These are phyloP conservation scores for Bujurquina vittata DNA, from an alignment of 2,113 vertebrate genomes.

Conservation along the genomic window DNA sequence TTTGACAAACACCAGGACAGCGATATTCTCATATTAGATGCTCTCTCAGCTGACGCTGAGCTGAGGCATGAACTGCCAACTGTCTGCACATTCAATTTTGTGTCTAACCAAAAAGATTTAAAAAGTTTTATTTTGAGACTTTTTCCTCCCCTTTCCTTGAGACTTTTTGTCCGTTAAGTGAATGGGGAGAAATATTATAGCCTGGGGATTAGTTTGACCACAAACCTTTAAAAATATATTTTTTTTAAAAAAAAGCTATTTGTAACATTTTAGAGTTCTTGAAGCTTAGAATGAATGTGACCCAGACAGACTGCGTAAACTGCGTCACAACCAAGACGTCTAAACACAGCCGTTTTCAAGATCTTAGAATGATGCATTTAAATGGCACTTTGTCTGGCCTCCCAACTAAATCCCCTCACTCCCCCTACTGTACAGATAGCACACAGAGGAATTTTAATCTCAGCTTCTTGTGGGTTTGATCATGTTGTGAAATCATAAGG, in stretches of 20 bases:
- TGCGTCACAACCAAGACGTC: slow-evolving; percentile 7
- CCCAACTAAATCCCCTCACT: slow-evolving; percentile 49
- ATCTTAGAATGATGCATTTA: slow-evolving; percentile 32
- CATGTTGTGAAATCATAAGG: background rate
- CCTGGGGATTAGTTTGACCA: background rate
- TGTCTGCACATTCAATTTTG: background rate
- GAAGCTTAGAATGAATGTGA: background rate
- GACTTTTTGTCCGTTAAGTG: background rate
- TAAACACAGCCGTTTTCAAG: slow-evolving; percentile 25
- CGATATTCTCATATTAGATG: slow-evolving; percentile 29
- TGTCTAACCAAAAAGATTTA: background rate
- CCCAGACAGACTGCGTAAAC: slow-evolving; percentile 5
- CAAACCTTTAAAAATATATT: too few relatives aligned
- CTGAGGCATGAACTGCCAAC: slow-evolving; percentile 1
- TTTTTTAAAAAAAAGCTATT: background rate
- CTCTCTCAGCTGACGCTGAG: slow-evolving; percentile 7
- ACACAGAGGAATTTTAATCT: slow-evolving; percentile 29
- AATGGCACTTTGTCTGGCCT: slow-evolving; percentile 51
- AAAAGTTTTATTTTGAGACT: background rate
- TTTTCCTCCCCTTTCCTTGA: background rate
- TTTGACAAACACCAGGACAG: slow-evolving; percentile 29
- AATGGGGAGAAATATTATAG: background rate
- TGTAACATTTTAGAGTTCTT: background rate
- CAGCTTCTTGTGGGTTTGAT: slow-evolving; percentile 8
- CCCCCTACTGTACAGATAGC: slow-evolving; percentile 56